These are phyloP conservation scores for Timandra comae DNA, from an alignment of 2,888 invertebrate species.

Conservation along the genomic window DNA sequence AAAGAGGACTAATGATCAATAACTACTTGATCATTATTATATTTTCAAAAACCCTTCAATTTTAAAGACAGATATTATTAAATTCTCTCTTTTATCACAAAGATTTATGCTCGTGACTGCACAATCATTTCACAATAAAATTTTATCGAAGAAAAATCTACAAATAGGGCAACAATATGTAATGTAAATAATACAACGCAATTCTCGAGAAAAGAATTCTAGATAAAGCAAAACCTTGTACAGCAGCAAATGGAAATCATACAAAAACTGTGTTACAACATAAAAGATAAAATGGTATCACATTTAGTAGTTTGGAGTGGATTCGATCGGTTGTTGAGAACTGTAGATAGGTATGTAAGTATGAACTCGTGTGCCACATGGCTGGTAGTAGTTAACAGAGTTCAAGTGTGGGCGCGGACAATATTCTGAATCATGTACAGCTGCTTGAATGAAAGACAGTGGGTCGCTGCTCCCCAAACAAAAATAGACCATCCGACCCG, in stretches of 20 bases:
- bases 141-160: constrained; percentile 9
- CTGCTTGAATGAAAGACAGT: constrained; percentile 53
- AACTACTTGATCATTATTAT: too few relatives aligned
- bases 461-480: constrained; percentile 55
- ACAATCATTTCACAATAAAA: too few relatives aligned
- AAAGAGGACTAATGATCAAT: too few relatives aligned
- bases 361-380: constrained; percentile 34
- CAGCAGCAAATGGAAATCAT: constrained; percentile 11
- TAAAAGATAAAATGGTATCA: constrained; percentile 37
- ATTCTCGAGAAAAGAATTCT: constrained; percentile 9
- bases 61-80: too few relatives aligned
- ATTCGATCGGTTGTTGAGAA: too few relatives aligned
- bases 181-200: constrained; percentile 14
- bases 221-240: constrained; percentile 20
- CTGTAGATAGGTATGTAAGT: too few relatives aligned
- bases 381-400: constrained; percentile 24
- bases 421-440: constrained; percentile 57
- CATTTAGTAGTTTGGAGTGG: constrained; percentile 39
- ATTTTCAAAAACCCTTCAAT: too few relatives aligned
- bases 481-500: constrained; percentile 46
- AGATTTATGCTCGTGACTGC: too few relatives aligned
- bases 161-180: constrained; percentile 21
- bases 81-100: too few relatives aligned
- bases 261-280: constrained; percentile 23
- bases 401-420: constrained; percentile 51